phyloP scores from a whole-genome alignment of 2,797 vertebrate genomes.

The Acanthurus tractus region DNA sequence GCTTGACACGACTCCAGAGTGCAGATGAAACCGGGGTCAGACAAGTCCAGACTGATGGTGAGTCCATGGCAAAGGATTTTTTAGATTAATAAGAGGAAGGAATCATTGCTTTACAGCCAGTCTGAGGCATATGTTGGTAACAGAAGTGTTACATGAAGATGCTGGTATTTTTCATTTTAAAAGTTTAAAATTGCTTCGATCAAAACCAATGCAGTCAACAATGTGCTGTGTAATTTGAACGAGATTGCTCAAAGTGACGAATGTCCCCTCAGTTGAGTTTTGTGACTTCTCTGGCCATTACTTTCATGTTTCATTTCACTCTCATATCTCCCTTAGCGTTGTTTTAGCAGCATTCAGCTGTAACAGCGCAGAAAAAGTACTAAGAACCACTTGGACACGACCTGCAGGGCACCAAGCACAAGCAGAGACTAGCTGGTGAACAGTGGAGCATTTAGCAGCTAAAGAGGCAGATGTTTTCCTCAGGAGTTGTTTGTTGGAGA shows the following conservation, averaged over 20 bases:
- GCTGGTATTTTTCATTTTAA: background rate
- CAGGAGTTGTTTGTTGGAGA: background rate
- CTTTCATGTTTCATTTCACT: no score
- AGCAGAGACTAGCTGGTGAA: background rate
- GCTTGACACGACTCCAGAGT: constrained; percentile 58
- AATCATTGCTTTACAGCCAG: constrained; percentile 56
- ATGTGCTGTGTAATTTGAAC: background rate
- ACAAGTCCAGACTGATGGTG: constrained; percentile 42
- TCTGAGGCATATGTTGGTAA: constrained; percentile 47
- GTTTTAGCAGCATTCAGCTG: no score
- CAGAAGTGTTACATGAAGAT: constrained; percentile 10
- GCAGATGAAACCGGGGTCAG: constrained; percentile 66
- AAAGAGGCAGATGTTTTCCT: background rate
- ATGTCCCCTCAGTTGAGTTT: no score
- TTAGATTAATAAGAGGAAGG: constrained; percentile 38
- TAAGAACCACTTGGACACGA: no score
- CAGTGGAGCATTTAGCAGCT: background rate
- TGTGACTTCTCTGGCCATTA: no score
- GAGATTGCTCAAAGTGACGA: no score
- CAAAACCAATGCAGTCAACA: background rate
- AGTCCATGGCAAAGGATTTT: constrained; percentile 59
- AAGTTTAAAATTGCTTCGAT: background rate
- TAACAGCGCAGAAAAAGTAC: no score
- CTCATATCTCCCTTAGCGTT: no score
- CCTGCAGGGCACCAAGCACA: no score